These are phyloP conservation scores for Climacteris rufus DNA, from an alignment of 2,113 vertebrate genomes.

Conservation along the genomic window DNA sequence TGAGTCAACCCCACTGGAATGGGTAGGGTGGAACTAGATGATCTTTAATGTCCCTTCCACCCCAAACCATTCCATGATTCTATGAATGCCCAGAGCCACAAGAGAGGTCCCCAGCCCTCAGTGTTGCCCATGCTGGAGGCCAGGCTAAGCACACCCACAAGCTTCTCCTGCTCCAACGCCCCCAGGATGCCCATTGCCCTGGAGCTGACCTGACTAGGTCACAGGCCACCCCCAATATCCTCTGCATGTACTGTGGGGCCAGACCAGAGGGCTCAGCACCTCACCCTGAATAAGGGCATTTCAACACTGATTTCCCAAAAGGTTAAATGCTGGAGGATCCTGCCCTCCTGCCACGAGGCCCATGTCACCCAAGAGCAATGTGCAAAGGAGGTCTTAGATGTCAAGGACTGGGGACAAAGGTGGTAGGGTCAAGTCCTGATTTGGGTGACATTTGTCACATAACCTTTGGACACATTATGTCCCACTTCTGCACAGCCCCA, in stretches of 20 bases:
- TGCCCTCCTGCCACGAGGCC: rapidly evolving
- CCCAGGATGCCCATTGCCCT: not conserved
- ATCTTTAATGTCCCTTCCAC: not conserved
- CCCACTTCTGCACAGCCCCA: not conserved
- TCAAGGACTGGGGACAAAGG: not conserved
- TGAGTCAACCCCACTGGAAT: rapidly evolving
- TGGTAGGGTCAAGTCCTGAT: not conserved
- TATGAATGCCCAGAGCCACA: not conserved
- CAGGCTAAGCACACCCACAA: not conserved
- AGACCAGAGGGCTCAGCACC: not conserved
- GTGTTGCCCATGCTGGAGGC: not conserved
- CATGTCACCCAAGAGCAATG: not conserved
- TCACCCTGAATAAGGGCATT: not conserved
- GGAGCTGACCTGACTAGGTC: not conserved
- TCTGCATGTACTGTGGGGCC: rapidly evolving
- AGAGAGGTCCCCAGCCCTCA: not conserved
- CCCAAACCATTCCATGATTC: not conserved
- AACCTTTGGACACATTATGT: not conserved
- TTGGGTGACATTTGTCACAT: not conserved
- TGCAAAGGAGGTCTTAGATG: not conserved
- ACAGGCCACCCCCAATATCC: not conserved
- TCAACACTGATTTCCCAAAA: not conserved
- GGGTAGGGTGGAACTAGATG: not conserved
- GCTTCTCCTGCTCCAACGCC: not conserved
- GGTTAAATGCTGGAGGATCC: not conserved